Evolutionary conservation across 2,888 invertebrate genomes (phyloP), one percentile per base, ranked within the genome.

Genomic region (Myathropa florea): DNA sequence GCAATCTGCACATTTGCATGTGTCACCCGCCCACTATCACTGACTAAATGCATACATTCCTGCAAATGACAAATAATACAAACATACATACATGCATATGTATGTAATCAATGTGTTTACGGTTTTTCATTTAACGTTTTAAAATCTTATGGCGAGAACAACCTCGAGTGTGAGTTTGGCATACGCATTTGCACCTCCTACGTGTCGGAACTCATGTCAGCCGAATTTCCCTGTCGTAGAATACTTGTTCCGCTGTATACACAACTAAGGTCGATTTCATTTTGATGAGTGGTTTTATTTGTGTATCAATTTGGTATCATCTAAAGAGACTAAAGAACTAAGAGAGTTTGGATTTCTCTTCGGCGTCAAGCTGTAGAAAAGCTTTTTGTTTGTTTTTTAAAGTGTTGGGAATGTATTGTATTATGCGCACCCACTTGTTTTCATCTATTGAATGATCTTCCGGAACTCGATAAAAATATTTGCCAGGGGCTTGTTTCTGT

Each of bases 121-220:
- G 46, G 33, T 59, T 59, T 53, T 23, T 28, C 21, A 57, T 53
- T 26, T 21, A 30, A 68, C 72, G 33, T 33, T 59, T 24, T 30
- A 23, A 36, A 60, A 24, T 57, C 21, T n/a, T n/a, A n/a, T 30
- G 28, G 55, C 60, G 33, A 36, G 61, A 67, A 68, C 39, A 83
- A 57, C 39, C 67, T 53, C 65, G 73, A 2, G 14, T 3, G 53
- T 81, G 46, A 24, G 24, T 26, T 33, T 67, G 67, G n/a, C 33
- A 21, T 26, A 36, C 36, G 36, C 60, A 39, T 55, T 77, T 77
- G 53, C 72, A 81, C 77, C 81, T 85, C 46, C 67, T 82, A 85
- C 85, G 85, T 85, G 85, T 77, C 82, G 67, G 76, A 78, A 82
- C 68, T 85, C 85, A 85, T 85, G 85, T 73, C 73, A 55, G 0